These are phyloP conservation scores for Aythya baeri DNA, from an alignment of 2,113 vertebrate genomes.

Conservation along the genomic window DNA sequence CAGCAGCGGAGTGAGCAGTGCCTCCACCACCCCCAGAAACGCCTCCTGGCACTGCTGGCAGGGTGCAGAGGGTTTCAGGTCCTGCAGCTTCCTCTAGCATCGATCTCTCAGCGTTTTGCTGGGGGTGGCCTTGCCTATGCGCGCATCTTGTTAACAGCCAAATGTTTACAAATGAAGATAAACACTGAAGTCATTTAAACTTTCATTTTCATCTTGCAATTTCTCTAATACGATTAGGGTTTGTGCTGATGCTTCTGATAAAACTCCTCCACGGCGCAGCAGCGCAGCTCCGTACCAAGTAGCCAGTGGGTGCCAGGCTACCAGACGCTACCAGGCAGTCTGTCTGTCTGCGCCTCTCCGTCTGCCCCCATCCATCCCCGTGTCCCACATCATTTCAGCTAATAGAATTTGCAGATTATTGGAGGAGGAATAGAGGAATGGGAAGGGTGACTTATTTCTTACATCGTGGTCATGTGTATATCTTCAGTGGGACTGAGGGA, in stretches of 20 bases:
- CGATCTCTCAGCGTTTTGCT: background rate
- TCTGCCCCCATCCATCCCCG: background rate
- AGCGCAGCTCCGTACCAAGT: background rate
- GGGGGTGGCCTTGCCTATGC: too few species aligned
- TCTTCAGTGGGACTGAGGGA: background rate
- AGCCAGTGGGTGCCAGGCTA: background rate
- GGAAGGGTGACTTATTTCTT: background rate
- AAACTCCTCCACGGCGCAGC: background rate
- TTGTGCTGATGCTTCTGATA: background rate
- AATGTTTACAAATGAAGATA: background rate
- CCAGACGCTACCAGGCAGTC: background rate
- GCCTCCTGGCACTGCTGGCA: background rate
- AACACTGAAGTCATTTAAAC: background rate
- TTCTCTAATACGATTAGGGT: background rate
- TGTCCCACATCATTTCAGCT: background rate
- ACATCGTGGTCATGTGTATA: background rate
- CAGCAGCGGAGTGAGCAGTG: background rate
- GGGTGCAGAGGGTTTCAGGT: background rate
- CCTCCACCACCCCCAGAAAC: background rate
- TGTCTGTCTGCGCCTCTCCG: slow-evolving; percentile 7
- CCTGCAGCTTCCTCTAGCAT: background rate
- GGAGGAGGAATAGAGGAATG: background rate
- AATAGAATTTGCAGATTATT: slow-evolving; percentile 34
- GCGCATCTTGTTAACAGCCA: background rate
- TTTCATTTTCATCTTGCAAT: background rate